Evolutionary conservation across 2,888 invertebrate species (phyloP).

Genomic region (Cosmia pyralina): DNA sequence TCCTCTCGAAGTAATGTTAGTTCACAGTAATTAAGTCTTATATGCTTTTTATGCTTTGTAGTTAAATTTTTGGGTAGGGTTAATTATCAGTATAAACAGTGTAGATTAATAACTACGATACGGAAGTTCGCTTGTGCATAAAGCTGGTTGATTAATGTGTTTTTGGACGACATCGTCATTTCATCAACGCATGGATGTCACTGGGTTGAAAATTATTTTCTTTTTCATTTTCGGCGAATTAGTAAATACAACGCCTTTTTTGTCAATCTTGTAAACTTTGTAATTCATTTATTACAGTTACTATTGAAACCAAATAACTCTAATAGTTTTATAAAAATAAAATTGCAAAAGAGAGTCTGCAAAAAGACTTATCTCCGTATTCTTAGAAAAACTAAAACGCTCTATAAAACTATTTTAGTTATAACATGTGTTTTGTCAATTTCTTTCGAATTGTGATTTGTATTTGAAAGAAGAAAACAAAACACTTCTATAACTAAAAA

Average conservation of each 20-base stretch:
- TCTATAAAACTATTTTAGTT: no score
- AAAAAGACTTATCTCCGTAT: neutral
- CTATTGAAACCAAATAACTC: neutral
- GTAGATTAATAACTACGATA: constrained; percentile 46
- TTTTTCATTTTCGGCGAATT: neutral
- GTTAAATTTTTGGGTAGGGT: neutral
- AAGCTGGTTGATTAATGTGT: constrained; percentile 33
- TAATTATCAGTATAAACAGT: constrained; percentile 22
- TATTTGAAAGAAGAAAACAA: no score
- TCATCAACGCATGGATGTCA: constrained; percentile 33
- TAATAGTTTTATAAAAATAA: neutral
- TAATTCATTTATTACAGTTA: neutral
- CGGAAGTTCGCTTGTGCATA: constrained; percentile 16
- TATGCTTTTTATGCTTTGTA: constrained; percentile 1
- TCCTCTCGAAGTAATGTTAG: neutral
- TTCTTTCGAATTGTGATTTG: no score
- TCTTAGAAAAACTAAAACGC: no score
- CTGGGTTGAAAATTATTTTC: constrained; percentile 1
- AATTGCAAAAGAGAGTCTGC: neutral
- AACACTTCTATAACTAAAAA: no score
- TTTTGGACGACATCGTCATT: constrained; percentile 44
- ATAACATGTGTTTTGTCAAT: no score
- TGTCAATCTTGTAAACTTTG: no score
- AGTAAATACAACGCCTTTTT: neutral
- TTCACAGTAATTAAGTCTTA: constrained; percentile 5